Percentiles rank a stretch among this genome's conserved stretches.
phyloP scores from a whole-genome alignment of 2,888 invertebrate species.

The Ophion costatus region DNA sequence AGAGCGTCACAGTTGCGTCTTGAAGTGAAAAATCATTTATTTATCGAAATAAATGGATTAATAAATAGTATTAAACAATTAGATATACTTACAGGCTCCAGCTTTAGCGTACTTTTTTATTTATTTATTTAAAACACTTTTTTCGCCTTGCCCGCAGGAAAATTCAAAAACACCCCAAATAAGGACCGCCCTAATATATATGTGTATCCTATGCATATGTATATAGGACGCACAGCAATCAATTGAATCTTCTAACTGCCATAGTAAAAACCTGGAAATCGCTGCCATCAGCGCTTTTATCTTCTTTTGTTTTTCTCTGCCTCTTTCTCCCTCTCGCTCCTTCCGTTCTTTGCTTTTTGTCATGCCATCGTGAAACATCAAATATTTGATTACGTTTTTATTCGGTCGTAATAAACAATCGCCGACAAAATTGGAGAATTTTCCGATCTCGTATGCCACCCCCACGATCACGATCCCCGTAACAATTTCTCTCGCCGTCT shows the following conservation, averaged over 20 bases:
- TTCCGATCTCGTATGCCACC: neutral
- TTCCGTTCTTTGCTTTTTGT: constrained; percentile 6
- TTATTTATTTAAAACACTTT: too few relatives aligned
- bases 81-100: too few relatives aligned
- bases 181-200: too few relatives aligned
- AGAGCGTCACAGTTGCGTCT: too few relatives aligned
- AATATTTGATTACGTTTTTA: constrained; percentile 59
- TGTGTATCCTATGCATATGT: too few relatives aligned
- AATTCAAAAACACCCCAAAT: too few relatives aligned
- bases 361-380: constrained; percentile 38
- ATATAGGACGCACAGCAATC: constrained; percentile 1
- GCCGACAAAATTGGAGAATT: constrained; percentile 46
- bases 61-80: too few relatives aligned
- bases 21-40: too few relatives aligned
- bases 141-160: too few relatives aligned
- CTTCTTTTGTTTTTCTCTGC: neutral
- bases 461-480: constrained; percentile 1
- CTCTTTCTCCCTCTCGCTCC: constrained; percentile 8
- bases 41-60: too few relatives aligned
- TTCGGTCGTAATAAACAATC: constrained; percentile 41
- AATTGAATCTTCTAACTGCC: constrained; percentile 53
- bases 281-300: constrained; percentile 31
- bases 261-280: constrained; percentile 24
- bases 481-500: constrained; percentile 11
- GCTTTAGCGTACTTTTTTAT: too few relatives aligned